phyloP scores from a whole-genome alignment of 2,113 vertebrate genomes.

The Suricata suricatta region DNA sequence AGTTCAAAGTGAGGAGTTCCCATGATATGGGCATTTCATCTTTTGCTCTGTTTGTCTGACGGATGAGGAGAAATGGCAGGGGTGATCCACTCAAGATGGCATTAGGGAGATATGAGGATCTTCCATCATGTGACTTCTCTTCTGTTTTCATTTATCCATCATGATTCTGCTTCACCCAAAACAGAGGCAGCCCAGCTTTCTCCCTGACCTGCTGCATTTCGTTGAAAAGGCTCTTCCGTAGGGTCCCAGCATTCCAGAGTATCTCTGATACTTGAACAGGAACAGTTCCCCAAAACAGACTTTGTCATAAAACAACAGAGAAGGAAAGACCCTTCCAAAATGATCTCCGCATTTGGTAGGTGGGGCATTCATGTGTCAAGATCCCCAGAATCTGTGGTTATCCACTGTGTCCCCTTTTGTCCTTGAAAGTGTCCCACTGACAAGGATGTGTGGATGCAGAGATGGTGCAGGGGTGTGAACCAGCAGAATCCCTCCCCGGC shows the following conservation, averaged over 20 bases:
- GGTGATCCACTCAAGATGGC: not conserved
- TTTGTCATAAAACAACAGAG: not conserved
- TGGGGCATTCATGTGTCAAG: not conserved
- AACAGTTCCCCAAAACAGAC: not conserved
- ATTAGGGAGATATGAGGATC: accelerated
- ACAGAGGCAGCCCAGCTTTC: not conserved
- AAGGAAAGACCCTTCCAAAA: not conserved
- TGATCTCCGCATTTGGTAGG: not conserved
- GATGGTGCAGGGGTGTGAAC: not conserved
- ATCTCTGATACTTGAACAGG: not conserved
- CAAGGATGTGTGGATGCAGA: not conserved
- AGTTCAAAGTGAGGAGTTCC: no score
- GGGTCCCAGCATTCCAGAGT: accelerated
- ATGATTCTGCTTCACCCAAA: not conserved
- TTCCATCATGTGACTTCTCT: accelerated
- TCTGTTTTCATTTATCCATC: not conserved
- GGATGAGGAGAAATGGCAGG: not conserved
- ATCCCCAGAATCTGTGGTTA: not conserved
- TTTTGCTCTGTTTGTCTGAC: not conserved
- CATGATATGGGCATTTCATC: no score
- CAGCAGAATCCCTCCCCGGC: no score
- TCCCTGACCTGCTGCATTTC: not conserved
- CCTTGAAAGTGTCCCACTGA: not conserved
- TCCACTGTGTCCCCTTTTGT: not conserved
- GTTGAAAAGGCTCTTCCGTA: accelerated